Conservation (phyloP, 2,113 vertebrate species). For the Pygoscelis adeliae region DNA sequence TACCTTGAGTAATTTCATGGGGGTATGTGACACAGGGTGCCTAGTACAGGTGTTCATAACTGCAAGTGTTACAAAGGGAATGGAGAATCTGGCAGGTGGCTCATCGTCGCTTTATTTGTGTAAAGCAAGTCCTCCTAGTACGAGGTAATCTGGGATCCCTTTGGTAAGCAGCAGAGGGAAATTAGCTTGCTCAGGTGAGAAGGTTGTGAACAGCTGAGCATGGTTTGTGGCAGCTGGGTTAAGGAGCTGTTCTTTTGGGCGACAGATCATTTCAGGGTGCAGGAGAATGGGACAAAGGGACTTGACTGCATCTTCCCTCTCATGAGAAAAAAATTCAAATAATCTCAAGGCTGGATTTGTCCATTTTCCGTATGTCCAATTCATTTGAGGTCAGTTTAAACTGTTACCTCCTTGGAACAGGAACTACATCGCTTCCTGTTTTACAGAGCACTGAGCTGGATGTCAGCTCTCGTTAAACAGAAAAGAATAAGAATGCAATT, state of each 20-base stretch:
- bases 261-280: background rate
- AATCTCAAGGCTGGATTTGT: background rate
- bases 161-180: background rate
- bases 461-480: constrained; percentile 2
- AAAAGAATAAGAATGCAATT: constrained; percentile 32
- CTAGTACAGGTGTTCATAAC: background rate
- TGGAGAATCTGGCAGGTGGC: background rate
- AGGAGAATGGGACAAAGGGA: background rate
- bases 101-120: background rate
- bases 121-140: background rate
- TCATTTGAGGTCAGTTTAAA: background rate
- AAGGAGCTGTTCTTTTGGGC: background rate
- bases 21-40: background rate
- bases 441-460: background rate
- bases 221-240: background rate
- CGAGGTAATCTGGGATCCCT: background rate
- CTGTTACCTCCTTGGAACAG: constrained; percentile 26
- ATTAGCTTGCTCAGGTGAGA: background rate
- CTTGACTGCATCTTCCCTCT: background rate
- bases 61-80: background rate
- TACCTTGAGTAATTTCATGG: background rate
- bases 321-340: background rate
- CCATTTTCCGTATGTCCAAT: background rate
- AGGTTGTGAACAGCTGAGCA: background rate
- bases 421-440: constrained; percentile 16